Evolutionary conservation across 2,888 invertebrate genomes (phyloP).

Genomic region (Serrognathus titanus): DNA sequence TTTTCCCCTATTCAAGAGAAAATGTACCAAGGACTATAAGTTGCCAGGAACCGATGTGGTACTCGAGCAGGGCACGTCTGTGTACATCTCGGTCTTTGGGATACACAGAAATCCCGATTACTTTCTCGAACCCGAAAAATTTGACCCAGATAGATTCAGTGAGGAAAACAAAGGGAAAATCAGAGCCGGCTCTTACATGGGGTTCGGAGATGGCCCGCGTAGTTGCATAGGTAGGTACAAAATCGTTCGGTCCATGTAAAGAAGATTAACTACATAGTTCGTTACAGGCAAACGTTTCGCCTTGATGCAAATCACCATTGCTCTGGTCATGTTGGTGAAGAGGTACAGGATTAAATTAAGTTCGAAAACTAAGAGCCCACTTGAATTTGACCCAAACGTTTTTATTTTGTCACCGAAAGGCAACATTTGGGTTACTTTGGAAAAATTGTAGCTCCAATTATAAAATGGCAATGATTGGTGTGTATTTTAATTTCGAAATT

Average conservation of each 20-base stretch:
- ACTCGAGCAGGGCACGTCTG: constrained; percentile 37
- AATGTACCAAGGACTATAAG: constrained; percentile 29
- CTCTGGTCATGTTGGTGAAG: constrained; percentile 47
- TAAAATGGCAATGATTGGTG: too few relatives aligned
- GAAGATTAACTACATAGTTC: too few relatives aligned
- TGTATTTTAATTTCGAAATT: too few relatives aligned
- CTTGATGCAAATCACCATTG: constrained; percentile 52
- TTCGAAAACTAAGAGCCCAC: constrained; percentile 44
- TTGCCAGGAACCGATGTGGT: constrained; percentile 36
- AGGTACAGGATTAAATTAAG: constrained; percentile 47
- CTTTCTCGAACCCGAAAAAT: constrained; percentile 35
- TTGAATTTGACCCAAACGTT: constrained; percentile 45
- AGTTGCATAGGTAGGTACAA: constrained; percentile 32
- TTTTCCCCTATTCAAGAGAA: constrained; percentile 26
- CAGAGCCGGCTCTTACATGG: constrained; percentile 29
- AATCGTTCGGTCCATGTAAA: too few relatives aligned
- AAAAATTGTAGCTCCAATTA: constrained; percentile 18
- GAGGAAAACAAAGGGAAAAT: constrained; percentile 25
- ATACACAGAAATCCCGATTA: constrained; percentile 34
- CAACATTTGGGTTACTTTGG: constrained; percentile 49
- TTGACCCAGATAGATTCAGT: constrained; percentile 33
- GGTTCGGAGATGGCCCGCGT: constrained; percentile 36
- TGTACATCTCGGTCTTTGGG: constrained; percentile 35
- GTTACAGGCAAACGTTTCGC: constrained; percentile 51
- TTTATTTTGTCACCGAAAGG: constrained; percentile 48